Conservation (phyloP, 2,888 invertebrate genomes). For the Pristionchus exspectatus region DNA sequence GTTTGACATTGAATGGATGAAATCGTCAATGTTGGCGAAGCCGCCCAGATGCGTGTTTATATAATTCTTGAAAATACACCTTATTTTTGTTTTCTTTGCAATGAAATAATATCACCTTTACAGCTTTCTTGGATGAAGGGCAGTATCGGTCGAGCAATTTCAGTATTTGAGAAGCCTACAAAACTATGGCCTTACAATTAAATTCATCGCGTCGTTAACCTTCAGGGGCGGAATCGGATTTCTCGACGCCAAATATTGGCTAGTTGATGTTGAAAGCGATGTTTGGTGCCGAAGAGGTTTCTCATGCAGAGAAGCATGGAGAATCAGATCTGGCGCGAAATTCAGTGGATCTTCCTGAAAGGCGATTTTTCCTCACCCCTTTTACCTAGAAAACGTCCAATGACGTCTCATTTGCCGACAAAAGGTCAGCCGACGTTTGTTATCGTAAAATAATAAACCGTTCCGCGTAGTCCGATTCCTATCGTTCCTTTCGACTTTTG, state of each 20-base stretch:
- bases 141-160: not conserved
- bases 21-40: not conserved
- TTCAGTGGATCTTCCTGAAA: no score
- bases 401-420: no score
- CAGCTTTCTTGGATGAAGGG: not conserved
- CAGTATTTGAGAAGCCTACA: not conserved
- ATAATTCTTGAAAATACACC: not conserved
- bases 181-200: no score
- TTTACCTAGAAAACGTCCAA: no score
- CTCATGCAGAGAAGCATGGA: not conserved
- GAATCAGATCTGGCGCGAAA: not conserved
- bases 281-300: not conserved
- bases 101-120: no score
- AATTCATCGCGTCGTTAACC: not conserved
- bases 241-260: not conserved
- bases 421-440: no score
- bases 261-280: not conserved
- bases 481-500: no score
- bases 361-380: no score
- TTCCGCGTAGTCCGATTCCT: no score
- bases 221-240: not conserved
- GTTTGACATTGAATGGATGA: not conserved
- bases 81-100: not conserved
- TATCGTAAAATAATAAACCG: no score
- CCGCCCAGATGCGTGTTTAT: not conserved